Evolutionary conservation across 2,888 invertebrate species (phyloP).

Genomic region (Drosophila aldrichi): DNA sequence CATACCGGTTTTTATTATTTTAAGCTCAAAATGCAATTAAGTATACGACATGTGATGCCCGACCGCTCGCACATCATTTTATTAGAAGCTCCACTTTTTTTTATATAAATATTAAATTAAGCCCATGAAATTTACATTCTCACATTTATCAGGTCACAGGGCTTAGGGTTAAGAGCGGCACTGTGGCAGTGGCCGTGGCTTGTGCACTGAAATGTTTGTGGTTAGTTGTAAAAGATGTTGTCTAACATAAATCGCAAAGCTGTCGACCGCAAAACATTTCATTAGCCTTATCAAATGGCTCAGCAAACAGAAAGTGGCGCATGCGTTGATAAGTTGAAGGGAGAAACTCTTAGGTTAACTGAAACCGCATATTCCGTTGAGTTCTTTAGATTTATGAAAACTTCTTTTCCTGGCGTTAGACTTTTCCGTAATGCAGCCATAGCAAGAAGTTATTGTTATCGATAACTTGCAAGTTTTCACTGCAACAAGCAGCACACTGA

Average conservation of each 20-base stretch:
- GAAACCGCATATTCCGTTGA: not conserved
- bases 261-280: constrained; percentile 55
- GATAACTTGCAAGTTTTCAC: constrained; percentile 1
- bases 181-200: not conserved
- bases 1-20: constrained; percentile 22
- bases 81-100: constrained; percentile 18
- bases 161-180: constrained; percentile 1
- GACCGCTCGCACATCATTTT: constrained; percentile 13
- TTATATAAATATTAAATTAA: constrained; percentile 72
- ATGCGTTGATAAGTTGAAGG: constrained; percentile 2
- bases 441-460: not conserved
- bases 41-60: constrained; percentile 60
- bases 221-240: constrained; percentile 38
- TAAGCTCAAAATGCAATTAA: constrained; percentile 74
- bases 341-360: not conserved
- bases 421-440: not conserved
- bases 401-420: not conserved
- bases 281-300: constrained; percentile 42
- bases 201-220: constrained; percentile 58
- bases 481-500: not conserved
- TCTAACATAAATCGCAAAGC: constrained; percentile 22
- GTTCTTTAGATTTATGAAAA: not conserved
- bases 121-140: constrained; percentile 44
- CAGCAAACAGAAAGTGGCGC: not conserved
- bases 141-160: constrained; percentile 17